Percentiles rank a stretch among this genome's conserved stretches.
Conservation (phyloP, 2,888 invertebrate species). For the Cordylochernes scorpioides region DNA sequence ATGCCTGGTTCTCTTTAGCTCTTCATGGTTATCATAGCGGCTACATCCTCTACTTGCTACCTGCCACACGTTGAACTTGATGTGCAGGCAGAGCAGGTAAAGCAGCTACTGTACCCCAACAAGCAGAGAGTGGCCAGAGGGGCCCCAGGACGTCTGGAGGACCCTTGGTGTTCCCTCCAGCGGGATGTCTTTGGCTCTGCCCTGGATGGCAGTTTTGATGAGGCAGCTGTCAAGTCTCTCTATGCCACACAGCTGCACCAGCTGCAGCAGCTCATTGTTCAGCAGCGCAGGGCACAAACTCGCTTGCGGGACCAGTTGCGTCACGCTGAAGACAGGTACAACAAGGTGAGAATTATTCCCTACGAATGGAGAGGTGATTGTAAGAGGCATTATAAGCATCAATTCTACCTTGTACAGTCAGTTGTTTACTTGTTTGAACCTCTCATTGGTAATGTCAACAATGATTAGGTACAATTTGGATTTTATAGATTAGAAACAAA, state of each 20-base stretch:
- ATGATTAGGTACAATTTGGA: no score
- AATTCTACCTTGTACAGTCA: no score
- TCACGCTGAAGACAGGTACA: slow-evolving; percentile 46
- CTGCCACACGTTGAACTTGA: no score
- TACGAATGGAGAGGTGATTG: slow-evolving; percentile 8
- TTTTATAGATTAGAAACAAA: no score
- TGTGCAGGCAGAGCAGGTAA: slow-evolving; percentile 46
- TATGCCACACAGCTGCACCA: slow-evolving; percentile 53
- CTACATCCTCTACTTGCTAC: no score
- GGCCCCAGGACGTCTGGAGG: slow-evolving; percentile 47
- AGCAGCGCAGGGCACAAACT: slow-evolving; percentile 45
- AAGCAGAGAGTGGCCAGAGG: slow-evolving; percentile 35
- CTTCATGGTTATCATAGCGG: no score
- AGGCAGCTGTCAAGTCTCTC: slow-evolving; percentile 38
- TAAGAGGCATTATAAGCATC: no score
- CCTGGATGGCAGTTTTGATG: slow-evolving; percentile 31
- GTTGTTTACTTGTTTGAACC: no score
- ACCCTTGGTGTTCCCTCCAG: slow-evolving; percentile 53
- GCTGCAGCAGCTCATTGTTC: slow-evolving; percentile 47
- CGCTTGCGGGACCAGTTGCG: slow-evolving; percentile 48
- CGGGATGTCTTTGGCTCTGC: slow-evolving; percentile 46
- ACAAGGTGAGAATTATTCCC: slow-evolving; percentile 27
- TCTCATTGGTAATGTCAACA: no score
- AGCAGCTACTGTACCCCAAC: slow-evolving; percentile 45
- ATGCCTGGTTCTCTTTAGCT: no score